phyloP scores from a whole-genome alignment of 1,140 invertebrate species.

The Hypothenemus hampei region DNA sequence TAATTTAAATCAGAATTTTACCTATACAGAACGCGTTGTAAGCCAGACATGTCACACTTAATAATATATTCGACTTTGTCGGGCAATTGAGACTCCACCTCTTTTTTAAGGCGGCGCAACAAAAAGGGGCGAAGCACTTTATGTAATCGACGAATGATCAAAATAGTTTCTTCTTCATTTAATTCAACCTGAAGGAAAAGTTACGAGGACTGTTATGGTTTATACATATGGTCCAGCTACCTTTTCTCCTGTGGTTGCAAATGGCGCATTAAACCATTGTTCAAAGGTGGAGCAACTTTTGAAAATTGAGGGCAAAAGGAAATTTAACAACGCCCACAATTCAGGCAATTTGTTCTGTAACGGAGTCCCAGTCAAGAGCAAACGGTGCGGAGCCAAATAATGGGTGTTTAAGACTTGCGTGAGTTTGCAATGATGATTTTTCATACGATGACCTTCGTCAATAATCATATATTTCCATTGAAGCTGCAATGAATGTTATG shows the following conservation, averaged over 20 bases:
- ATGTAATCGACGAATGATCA: conserved; percentile 54
- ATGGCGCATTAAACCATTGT: conserved; percentile 46
- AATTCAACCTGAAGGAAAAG: conserved; percentile 48
- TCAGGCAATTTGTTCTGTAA: conserved; percentile 72
- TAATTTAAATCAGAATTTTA: too few species aligned
- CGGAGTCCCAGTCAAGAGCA: conserved; percentile 75
- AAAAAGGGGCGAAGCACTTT: conserved; percentile 65
- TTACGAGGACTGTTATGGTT: conserved; percentile 7
- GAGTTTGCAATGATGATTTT: conserved; percentile 98
- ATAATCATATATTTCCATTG: conserved; percentile 97
- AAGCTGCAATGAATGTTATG: too few species aligned
- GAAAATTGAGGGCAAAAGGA: conserved; percentile 68
- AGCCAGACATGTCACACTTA: conserved; percentile 97
- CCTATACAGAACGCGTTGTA: conserved; percentile 87
- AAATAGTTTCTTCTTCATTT: conserved; percentile 55
- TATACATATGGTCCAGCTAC: conserved; percentile 29
- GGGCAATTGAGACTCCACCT: conserved; percentile 97
- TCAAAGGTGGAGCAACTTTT: conserved; percentile 34
- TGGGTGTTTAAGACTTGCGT: conserved; percentile 77
- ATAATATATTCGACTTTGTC: conserved; percentile 99
- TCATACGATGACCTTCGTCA: conserved; percentile 99
- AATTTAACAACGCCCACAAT: conserved; percentile 70
- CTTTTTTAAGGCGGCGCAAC: conserved; percentile 62
- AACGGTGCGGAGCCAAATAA: conserved; percentile 46
- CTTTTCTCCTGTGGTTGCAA: conserved; percentile 60